Evolutionary conservation across 2,888 invertebrate genomes (phyloP).

Genomic region (Chrysodeixis includens): DNA sequence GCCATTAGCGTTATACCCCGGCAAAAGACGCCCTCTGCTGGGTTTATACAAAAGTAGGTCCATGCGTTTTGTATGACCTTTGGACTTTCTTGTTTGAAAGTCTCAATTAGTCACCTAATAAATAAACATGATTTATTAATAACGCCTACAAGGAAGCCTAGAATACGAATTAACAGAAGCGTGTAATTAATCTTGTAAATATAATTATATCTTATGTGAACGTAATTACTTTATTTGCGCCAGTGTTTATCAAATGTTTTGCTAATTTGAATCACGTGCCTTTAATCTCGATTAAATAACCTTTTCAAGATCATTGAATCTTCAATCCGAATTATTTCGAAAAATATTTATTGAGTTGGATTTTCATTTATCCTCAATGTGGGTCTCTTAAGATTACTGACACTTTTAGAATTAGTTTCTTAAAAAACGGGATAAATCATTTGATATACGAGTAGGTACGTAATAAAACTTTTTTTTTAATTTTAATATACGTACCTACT

Average conservation of each 20-base stretch:
- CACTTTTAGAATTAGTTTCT: no score
- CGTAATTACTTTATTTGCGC: slow-evolving; percentile 1
- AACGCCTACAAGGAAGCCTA: not conserved
- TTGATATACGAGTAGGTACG: no score
- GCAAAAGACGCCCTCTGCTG: no score
- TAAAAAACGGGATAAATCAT: no score
- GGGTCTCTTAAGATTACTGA: no score
- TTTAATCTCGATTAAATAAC: not conserved
- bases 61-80: no score
- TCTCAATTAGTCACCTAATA: not conserved
- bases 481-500: no score
- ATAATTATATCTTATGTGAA: not conserved
- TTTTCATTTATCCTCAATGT: not conserved
- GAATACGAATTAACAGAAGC: not conserved
- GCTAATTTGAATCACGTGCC: not conserved
- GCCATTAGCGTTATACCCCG: no score
- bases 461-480: no score
- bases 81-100: not conserved
- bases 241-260: not conserved
- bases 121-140: not conserved
- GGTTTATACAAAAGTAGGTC: no score
- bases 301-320: slow-evolving; percentile 1
- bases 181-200: not conserved
- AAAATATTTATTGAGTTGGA: not conserved
- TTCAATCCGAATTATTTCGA: not conserved